Percentiles rank a stretch among this genome's conserved stretches.
Evolutionary conservation across 2,888 invertebrate genomes (phyloP).

Genomic region (Dexiosoma caninum): DNA sequence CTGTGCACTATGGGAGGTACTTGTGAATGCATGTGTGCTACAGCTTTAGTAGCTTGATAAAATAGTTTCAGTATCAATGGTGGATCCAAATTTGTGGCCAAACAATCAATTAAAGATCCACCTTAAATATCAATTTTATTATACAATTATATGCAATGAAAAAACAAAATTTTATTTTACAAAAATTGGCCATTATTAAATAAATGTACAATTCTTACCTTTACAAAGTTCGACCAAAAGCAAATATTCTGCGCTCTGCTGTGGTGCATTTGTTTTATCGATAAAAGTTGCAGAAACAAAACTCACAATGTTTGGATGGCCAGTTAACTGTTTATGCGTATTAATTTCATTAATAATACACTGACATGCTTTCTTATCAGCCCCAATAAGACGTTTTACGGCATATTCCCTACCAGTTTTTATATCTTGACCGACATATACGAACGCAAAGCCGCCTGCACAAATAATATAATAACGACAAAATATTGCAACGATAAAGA

Average conservation of each 20-base stretch:
- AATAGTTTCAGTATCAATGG: slow-evolving; percentile 88
- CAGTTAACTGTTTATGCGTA: slow-evolving; percentile 90
- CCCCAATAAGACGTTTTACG: slow-evolving; percentile 91
- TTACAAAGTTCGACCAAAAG: slow-evolving; percentile 95
- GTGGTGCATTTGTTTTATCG: slow-evolving; percentile 87
- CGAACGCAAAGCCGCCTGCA: slow-evolving; percentile 96
- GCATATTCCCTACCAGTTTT: slow-evolving; percentile 93
- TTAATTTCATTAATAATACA: slow-evolving; percentile 90
- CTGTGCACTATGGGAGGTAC: slow-evolving; percentile 94
- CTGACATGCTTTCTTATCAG: slow-evolving; percentile 88
- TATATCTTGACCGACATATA: slow-evolving; percentile 94
- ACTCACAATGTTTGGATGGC: slow-evolving; percentile 94
- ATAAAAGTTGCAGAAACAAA: slow-evolving; percentile 91
- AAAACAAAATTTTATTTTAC: neutral
- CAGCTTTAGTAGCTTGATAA: slow-evolving; percentile 93
- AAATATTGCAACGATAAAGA: neutral
- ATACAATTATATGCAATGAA: neutral
- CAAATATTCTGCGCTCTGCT: slow-evolving; percentile 93
- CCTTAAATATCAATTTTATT: slow-evolving; percentile 66
- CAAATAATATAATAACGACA: slow-evolving; percentile 67
- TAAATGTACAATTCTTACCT: slow-evolving; percentile 79
- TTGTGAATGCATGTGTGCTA: slow-evolving; percentile 95
- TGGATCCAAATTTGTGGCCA: slow-evolving; percentile 73
- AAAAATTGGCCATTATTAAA: neutral
- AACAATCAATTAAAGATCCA: slow-evolving; percentile 76